A percentile compares a stretch with the other conserved stretches of the same genome.
These are phyloP conservation scores for Rhyacichthys aspro DNA, from an alignment of 2,797 vertebrate genomes.

Conservation along the genomic window DNA sequence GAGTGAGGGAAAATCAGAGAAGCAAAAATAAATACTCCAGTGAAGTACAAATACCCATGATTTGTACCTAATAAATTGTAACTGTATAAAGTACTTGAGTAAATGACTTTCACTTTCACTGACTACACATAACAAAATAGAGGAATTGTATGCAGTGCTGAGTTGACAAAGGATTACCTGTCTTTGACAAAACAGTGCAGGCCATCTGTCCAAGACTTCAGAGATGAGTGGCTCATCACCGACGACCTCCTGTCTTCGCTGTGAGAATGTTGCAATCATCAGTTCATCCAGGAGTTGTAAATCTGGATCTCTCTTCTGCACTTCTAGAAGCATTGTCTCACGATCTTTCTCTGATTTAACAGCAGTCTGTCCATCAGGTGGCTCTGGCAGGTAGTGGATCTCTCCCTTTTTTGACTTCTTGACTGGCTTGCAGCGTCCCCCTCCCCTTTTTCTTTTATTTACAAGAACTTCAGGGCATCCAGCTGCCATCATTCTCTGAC, in stretches of 20 bases:
- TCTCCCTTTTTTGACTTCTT: constrained; percentile 38
- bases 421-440: constrained; percentile 9
- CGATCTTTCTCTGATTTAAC: constrained; percentile 20
- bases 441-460: constrained; percentile 37
- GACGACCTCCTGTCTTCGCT: constrained; percentile 31
- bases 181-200: constrained; percentile 38
- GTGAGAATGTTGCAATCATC: constrained; percentile 40
- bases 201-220: constrained; percentile 29
- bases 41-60: too few species aligned
- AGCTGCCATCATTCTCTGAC: constrained; percentile 33
- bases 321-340: constrained; percentile 18
- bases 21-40: too few species aligned
- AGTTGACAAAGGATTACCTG: constrained; percentile 17
- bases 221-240: constrained; percentile 34
- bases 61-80: too few species aligned
- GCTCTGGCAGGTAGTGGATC: constrained; percentile 23
- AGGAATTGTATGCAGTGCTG: too few species aligned
- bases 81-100: too few species aligned
- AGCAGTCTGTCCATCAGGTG: constrained; percentile 28
- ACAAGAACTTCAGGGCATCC: constrained; percentile 43
- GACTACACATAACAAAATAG: too few species aligned
- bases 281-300: constrained; percentile 26
- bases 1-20: too few species aligned
- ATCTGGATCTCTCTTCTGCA: constrained; percentile 40
- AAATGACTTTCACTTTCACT: too few species aligned